phyloP scores from a whole-genome alignment of 2,888 invertebrate species.

The Vandiemenella viatica region DNA sequence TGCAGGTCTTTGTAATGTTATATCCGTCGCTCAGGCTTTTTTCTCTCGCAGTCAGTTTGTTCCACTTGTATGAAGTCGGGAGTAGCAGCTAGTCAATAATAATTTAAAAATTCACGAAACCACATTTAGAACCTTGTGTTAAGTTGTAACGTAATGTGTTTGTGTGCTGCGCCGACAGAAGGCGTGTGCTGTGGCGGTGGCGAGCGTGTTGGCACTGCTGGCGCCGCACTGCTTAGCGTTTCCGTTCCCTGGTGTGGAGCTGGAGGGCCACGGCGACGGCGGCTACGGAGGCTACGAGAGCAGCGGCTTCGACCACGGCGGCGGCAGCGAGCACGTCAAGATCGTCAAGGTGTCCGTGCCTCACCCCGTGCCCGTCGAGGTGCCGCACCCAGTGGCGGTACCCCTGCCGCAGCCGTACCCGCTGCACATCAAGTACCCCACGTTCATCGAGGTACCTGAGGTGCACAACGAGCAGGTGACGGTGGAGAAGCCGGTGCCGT shows the following conservation, averaged over 20 bases:
- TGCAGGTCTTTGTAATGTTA: no score
- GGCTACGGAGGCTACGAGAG: background rate
- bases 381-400: constrained; percentile 10
- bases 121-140: no score
- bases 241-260: no score
- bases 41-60: no score
- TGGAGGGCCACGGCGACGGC: background rate
- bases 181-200: background rate
- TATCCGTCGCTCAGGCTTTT: no score
- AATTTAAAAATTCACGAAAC: no score
- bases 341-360: constrained; percentile 16
- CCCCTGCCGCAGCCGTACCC: constrained; percentile 13
- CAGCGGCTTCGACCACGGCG: background rate
- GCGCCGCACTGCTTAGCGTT: background rate
- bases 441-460: constrained; percentile 16
- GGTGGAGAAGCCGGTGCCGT: constrained; percentile 17
- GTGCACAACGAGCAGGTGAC: constrained; percentile 16
- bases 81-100: no score
- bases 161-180: no score
- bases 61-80: no score
- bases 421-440: constrained; percentile 12
- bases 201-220: background rate
- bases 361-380: constrained; percentile 8
- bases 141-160: no score
- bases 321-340: background rate